Evolutionary conservation across 2,888 invertebrate genomes (phyloP).

Genomic region (Gonocerus acuteangulatus): DNA sequence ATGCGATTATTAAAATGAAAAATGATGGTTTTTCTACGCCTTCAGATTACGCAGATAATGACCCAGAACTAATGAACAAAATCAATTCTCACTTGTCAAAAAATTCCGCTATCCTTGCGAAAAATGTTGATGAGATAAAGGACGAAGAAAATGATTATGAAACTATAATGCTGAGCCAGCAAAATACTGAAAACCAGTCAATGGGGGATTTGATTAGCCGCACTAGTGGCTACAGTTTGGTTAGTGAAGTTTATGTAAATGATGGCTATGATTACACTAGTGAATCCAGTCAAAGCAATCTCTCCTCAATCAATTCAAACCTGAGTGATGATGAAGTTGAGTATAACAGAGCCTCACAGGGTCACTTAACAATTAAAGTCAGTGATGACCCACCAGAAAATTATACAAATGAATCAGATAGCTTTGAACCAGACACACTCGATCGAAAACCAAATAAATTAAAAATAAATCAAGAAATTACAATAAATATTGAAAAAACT

Average conservation of each 20-base stretch:
- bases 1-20: constrained; percentile 46
- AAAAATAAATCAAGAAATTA: constrained; percentile 35
- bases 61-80: constrained; percentile 43
- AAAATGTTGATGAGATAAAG: no score
- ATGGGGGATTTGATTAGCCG: constrained; percentile 47
- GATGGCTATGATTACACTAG: constrained; percentile 53
- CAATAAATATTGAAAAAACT: constrained; percentile 30
- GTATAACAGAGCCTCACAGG: constrained; percentile 51
- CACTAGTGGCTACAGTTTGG: constrained; percentile 56
- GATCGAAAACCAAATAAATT: constrained; percentile 56
- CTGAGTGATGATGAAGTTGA: constrained; percentile 33
- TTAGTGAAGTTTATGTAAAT: constrained; percentile 72
- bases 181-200: constrained; percentile 40
- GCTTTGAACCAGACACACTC: constrained; percentile 77
- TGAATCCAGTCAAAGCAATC: constrained; percentile 48
- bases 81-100: constrained; percentile 10
- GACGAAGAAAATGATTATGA: constrained; percentile 47
- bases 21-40: constrained; percentile 47
- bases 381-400: constrained; percentile 57
- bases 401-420: constrained; percentile 61
- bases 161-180: constrained; percentile 41
- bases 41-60: constrained; percentile 55
- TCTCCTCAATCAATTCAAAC: constrained; percentile 33
- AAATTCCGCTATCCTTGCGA: no score
- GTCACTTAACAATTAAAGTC: constrained; percentile 75